Base-by-base conservation (phyloP, 1,140 invertebrate species). In the Camponotus floridanus region DNA sequence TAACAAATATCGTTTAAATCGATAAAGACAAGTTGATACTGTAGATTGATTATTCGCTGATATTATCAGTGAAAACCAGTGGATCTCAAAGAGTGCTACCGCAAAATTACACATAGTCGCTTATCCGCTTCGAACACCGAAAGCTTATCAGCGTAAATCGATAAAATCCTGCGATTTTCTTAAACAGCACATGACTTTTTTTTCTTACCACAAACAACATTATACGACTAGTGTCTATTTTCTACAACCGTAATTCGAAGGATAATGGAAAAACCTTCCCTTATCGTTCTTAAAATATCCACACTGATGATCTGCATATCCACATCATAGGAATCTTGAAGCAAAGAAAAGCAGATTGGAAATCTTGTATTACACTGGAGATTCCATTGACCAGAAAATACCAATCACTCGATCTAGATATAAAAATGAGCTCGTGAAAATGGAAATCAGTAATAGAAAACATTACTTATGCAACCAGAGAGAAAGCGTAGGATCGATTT, bases 191-290 rank as follows among this genome's bases (percentile, higher is more conserved):
- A 15, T 51, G 61, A 67, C 36, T 31, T 57, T 70, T 73, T 81
- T 70, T 62, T 78, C 31, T 68, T 33, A 61, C 33, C 55, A 15
- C 59, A 67, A 86, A 83, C 57, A 48, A 79, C 39, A 51, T 62
- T 86, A 67, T 57, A 87, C 86, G 79, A 88, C 76, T 89, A 85
- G 67, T 45, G n/a, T 33, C 55, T 84, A 87, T 70, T 51, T 55
- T 36, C 76, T 86, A 86, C 42, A 45, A 81, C 65, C 62, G 3
- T 84, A 84, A 67, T 26, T 76, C 39, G 51, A 73, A 83, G 48
- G 79, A 67, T 57, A 61, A 64, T 55, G 51, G 21, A 68, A 71
- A 83, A 73, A 83, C 42, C 64, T 31, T 83, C 11, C 26, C 11
- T 86, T 55, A 36, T 55, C 76, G 2, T 73, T 48, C 33, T n/a